phyloP scores from a whole-genome alignment of 2,888 invertebrate genomes.

The Athalia cordata region DNA sequence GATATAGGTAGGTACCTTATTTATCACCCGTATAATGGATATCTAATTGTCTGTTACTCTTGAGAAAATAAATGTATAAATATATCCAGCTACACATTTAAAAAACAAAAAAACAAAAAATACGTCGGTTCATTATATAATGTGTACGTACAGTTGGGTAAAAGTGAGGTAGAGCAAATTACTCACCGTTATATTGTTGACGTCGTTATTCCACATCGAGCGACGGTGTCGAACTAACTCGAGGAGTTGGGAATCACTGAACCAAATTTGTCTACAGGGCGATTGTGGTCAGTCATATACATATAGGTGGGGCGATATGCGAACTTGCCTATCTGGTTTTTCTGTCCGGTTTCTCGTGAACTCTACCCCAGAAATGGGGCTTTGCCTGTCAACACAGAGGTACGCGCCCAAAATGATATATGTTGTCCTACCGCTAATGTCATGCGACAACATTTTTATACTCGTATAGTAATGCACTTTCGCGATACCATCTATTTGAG shows the following conservation, averaged over 20 bases:
- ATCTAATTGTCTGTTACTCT: too few species aligned
- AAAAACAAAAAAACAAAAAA: too few species aligned
- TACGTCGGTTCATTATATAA: too few species aligned
- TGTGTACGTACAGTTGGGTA: too few species aligned
- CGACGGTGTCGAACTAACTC: neutral
- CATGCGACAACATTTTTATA: constrained; percentile 71
- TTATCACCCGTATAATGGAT: too few species aligned
- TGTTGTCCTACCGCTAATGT: constrained; percentile 68
- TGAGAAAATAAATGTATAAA: too few species aligned
- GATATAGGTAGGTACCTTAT: too few species aligned
- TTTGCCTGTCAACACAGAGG: constrained; percentile 72
- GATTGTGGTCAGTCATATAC: constrained; percentile 69
- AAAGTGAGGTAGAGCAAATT: neutral
- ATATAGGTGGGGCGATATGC: constrained; percentile 45
- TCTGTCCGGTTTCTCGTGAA: constrained; percentile 66
- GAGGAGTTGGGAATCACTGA: constrained; percentile 67
- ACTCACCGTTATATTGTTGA: neutral
- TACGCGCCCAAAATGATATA: constrained; percentile 69
- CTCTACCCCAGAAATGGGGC: constrained; percentile 67
- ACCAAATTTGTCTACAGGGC: constrained; percentile 70
- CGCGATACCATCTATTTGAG: constrained; percentile 63
- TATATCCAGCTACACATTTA: too few species aligned
- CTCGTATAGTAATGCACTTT: constrained; percentile 50
- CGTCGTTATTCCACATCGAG: neutral
- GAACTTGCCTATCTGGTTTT: constrained; percentile 64